These are phyloP conservation scores for Calliphora vicina DNA, from an alignment of 1,140 invertebrate species.

Conservation along the genomic window DNA sequence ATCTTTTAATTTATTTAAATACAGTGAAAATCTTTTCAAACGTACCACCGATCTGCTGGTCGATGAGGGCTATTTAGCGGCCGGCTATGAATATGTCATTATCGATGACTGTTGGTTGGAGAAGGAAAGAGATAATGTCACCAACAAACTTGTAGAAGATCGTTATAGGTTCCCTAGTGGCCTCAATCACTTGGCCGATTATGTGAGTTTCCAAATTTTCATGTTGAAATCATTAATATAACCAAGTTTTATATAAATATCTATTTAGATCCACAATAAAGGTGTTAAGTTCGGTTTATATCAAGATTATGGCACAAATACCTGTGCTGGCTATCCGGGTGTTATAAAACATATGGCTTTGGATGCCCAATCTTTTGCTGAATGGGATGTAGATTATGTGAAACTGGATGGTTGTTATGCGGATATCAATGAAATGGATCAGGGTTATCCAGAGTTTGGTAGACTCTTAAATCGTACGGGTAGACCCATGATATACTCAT, in stretches of 20 bases:
- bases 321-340: conserved; percentile 87
- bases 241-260: conserved; percentile 36
- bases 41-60: conserved; percentile 82
- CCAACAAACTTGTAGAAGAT: conserved; percentile 77
- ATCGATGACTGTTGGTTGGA: conserved; percentile 92
- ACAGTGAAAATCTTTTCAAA: conserved; percentile 81
- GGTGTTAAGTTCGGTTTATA: conserved; percentile 90
- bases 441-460: conserved; percentile 77
- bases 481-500: conserved; percentile 86
- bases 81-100: conserved; percentile 85
- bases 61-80: conserved; percentile 78
- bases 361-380: conserved; percentile 86
- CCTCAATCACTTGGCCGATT: conserved; percentile 80
- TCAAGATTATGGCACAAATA: conserved; percentile 84
- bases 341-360: conserved; percentile 75
- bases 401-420: conserved; percentile 90
- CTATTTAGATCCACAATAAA: conserved; percentile 75
- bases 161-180: conserved; percentile 81
- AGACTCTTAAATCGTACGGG: conserved; percentile 79
- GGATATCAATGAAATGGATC: conserved; percentile 67
- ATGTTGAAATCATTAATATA: not conserved
- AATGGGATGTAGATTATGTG: conserved; percentile 89
- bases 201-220: conserved; percentile 73
- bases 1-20: conserved; percentile 37
- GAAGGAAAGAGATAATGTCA: conserved; percentile 69